These are phyloP conservation scores for Hepsetus odoe DNA, from an alignment of 2,113 vertebrate genomes.

Conservation along the genomic window DNA sequence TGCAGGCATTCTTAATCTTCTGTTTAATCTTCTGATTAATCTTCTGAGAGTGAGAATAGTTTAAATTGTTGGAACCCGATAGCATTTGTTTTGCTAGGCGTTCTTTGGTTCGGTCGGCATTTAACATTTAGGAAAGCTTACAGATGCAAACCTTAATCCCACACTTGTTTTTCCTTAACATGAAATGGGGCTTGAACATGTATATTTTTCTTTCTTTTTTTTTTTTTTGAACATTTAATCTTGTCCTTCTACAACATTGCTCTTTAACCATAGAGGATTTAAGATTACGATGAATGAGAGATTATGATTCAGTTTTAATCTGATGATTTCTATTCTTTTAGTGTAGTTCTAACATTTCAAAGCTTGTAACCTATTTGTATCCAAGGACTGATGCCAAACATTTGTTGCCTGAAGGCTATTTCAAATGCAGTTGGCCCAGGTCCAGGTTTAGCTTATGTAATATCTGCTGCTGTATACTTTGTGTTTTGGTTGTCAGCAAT, in stretches of 20 bases:
- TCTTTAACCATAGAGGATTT: neutral
- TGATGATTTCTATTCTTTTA: neutral
- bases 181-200: neutral
- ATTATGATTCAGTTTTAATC: neutral
- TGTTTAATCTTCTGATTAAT: too few species aligned
- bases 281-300: neutral
- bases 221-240: neutral
- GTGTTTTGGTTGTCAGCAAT: neutral
- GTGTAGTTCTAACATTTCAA: neutral
- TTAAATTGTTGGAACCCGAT: neutral
- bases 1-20: neutral
- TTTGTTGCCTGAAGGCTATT: neutral
- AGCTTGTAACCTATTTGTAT: neutral
- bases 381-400: neutral
- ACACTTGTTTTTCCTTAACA: conserved; percentile 19
- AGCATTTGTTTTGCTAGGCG: neutral
- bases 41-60: neutral
- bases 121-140: neutral
- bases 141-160: conserved; percentile 18
- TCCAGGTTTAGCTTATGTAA: conserved; percentile 31
- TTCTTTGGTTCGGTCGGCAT: neutral
- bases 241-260: neutral
- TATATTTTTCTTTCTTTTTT: too few species aligned
- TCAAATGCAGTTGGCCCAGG: conserved; percentile 17
- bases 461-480: neutral